A percentile compares a stretch with the other conserved stretches of the same genome.
Evolutionary conservation across 2,797 vertebrate genomes (phyloP).

Genomic region (Decapterus maruadsi): DNA sequence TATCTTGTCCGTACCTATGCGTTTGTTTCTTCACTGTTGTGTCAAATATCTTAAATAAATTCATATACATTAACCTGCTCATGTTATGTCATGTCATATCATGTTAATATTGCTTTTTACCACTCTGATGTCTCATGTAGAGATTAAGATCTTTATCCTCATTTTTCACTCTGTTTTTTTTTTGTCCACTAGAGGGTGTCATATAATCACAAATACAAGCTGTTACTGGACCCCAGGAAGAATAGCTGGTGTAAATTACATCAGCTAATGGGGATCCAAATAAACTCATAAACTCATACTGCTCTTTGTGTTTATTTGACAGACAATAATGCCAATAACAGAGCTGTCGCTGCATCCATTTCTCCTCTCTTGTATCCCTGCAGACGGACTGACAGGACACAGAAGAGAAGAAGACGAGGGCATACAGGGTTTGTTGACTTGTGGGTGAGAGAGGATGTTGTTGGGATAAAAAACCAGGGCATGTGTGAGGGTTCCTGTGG

Average conservation of each 20-base stretch:
- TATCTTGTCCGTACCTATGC: background rate
- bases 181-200: conserved; percentile 51
- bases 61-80: background rate
- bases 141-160: background rate
- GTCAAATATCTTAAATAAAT: background rate
- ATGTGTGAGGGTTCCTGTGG: background rate
- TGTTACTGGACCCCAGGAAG: no score
- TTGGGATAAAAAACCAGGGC: background rate
- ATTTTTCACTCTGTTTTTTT: background rate
- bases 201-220: conserved; percentile 20
- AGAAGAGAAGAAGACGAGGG: background rate
- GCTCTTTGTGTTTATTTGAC: background rate
- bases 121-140: background rate
- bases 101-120: background rate
- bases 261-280: no score
- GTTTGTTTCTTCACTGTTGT: background rate
- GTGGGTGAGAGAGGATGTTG: conserved; percentile 21
- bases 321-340: background rate
- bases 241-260: no score
- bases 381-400: background rate
- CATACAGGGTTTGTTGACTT: background rate
- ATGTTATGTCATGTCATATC: no score
- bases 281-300: no score
- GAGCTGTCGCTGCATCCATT: background rate
- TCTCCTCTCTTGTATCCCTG: background rate